A percentile compares a stretch with the other conserved stretches of the same genome.
Conservation (phyloP, 2,888 invertebrate species). For the Aspidiotus rigidus region DNA sequence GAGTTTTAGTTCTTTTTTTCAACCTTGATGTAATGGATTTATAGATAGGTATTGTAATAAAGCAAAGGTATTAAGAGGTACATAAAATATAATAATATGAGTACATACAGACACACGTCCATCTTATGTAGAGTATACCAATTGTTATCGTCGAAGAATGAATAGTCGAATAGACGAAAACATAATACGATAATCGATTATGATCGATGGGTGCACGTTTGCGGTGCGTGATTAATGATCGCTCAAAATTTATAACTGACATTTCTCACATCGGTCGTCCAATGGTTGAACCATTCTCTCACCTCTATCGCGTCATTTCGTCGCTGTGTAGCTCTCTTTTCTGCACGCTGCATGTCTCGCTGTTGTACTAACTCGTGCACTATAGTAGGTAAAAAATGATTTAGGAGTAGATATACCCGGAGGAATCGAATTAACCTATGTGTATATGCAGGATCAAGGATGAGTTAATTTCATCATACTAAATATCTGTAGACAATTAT, state of each 20-base stretch:
- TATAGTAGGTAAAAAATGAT: background rate
- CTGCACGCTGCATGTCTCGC: too few relatives aligned
- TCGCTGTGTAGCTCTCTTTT: too few relatives aligned
- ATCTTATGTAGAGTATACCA: background rate
- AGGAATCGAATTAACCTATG: slow-evolving; percentile 27
- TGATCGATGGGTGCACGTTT: slow-evolving; percentile 10
- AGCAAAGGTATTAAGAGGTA: too few relatives aligned
- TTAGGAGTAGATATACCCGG: slow-evolving; percentile 20
- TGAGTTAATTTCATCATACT: slow-evolving; percentile 12
- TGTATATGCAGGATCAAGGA: slow-evolving; percentile 28
- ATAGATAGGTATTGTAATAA: too few relatives aligned
- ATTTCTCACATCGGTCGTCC: background rate
- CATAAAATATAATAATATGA: background rate
- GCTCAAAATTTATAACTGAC: background rate
- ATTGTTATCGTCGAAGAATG: background rate
- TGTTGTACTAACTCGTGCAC: too few relatives aligned
- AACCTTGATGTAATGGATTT: too few relatives aligned
- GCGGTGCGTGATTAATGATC: slow-evolving; percentile 5
- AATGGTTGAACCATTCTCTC: background rate
- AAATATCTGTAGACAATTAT: too few relatives aligned
- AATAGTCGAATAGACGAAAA: too few relatives aligned
- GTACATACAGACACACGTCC: background rate
- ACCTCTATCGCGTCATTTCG: slow-evolving; percentile 1
- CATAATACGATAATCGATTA: slow-evolving; percentile 24
- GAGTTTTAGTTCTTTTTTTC: too few relatives aligned